Conservation (phyloP, 2,888 invertebrate genomes). For the Mythimna lalbum region DNA sequence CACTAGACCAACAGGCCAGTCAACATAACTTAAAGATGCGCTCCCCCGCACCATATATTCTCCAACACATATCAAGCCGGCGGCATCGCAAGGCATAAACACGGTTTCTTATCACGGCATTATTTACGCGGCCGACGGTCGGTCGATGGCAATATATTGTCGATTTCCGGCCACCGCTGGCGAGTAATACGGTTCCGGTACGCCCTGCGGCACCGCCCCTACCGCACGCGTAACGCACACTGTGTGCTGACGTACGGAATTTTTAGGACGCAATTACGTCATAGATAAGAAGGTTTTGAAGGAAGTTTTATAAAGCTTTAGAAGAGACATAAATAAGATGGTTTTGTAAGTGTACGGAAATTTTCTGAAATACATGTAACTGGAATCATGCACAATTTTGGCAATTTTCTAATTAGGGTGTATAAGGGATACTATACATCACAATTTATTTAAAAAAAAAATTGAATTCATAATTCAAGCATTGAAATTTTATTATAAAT, state of each 20-base stretch:
- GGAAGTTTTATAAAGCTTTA: neutral
- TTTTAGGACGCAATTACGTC: slow-evolving; percentile 34
- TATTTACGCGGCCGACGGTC: slow-evolving; percentile 76
- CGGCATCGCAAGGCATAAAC: slow-evolving; percentile 71
- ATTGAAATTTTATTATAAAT: no score
- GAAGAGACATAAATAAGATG: neutral
- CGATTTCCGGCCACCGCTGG: slow-evolving; percentile 87
- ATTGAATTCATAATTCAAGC: no score
- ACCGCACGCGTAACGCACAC: slow-evolving; percentile 66
- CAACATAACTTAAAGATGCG: slow-evolving; percentile 30
- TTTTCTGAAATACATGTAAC: no score
- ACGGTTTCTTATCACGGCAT: slow-evolving; percentile 74
- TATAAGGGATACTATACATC: no score
- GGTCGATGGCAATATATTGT: slow-evolving; percentile 84
- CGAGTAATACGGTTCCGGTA: slow-evolving; percentile 89
- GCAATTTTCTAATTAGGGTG: no score
- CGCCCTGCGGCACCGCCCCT: slow-evolving; percentile 77
- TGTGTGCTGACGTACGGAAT: slow-evolving; percentile 37
- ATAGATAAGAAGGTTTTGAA: neutral
- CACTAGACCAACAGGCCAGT: no score
- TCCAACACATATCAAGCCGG: slow-evolving; percentile 64
- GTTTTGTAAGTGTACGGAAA: neutral
- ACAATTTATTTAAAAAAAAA: no score
- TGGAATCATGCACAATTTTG: no score
- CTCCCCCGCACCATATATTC: slow-evolving; percentile 38